Conservation (phyloP, 2,113 vertebrate species). For the Talpa occidentalis region DNA sequence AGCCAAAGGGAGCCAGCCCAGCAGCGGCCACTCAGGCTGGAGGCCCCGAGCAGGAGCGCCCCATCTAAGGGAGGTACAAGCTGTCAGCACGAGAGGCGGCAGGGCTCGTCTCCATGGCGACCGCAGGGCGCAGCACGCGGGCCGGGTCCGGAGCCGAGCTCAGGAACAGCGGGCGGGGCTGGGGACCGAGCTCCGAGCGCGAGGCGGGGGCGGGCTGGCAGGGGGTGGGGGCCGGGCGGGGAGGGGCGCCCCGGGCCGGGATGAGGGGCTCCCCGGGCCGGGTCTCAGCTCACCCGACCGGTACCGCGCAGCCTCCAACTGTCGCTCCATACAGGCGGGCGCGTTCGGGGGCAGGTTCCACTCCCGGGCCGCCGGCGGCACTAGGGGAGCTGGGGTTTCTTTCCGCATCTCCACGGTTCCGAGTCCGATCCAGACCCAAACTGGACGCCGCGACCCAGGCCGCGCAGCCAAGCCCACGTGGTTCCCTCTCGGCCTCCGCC, state of each 20-base stretch:
- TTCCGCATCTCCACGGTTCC: conserved; percentile 73
- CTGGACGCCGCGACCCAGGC: background rate
- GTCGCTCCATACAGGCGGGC: conserved; percentile 96
- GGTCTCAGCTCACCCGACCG: conserved; percentile 86
- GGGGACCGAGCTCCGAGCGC: background rate
- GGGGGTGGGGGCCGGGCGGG: background rate
- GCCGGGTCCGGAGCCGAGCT: background rate
- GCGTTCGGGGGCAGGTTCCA: conserved; percentile 95
- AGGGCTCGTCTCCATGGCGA: conserved; percentile 62
- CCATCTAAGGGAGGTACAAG: conserved; percentile 87
- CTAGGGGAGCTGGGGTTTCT: conserved; percentile 58
- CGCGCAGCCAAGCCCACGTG: background rate
- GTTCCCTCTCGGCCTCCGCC: conserved; percentile 21
- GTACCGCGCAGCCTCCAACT: conserved; percentile 92
- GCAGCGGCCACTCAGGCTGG: conserved; percentile 93
- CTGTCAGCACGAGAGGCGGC: background rate
- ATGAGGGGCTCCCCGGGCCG: background rate
- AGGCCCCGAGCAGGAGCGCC: conserved; percentile 92
- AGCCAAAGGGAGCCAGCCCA: conserved; percentile 97
- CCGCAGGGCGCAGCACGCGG: background rate
- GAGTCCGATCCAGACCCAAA: background rate
- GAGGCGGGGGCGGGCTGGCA: background rate
- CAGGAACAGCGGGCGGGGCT: background rate
- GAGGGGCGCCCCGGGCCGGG: background rate
- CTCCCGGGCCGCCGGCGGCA: conserved; percentile 68